phyloP scores from a whole-genome alignment of 2,113 vertebrate species.

The Macquaria australasica region DNA sequence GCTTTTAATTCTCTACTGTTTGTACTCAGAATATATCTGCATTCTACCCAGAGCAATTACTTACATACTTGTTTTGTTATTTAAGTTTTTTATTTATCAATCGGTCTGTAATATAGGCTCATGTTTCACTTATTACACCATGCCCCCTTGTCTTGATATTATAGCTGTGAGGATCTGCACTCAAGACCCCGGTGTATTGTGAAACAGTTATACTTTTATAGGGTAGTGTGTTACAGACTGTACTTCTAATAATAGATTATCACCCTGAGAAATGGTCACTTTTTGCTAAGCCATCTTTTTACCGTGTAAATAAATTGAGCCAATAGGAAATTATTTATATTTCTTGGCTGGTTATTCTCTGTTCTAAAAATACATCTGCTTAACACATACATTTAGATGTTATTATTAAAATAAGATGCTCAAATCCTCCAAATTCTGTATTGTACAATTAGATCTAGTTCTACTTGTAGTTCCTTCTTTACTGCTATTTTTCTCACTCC shows the following conservation, averaged over 20 bases:
- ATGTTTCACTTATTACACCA: not conserved
- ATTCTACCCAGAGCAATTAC: not conserved
- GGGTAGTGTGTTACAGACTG: not conserved
- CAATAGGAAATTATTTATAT: not conserved
- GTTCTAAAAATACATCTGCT: not conserved
- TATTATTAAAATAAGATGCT: not conserved
- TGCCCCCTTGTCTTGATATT: not conserved
- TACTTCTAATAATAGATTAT: slow-evolving; percentile 2
- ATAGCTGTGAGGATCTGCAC: not conserved
- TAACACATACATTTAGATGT: not conserved
- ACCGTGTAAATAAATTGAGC: not conserved
- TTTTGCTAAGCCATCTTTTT: not conserved
- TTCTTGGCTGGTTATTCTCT: not conserved
- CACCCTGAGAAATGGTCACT: not conserved
- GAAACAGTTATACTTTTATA: slow-evolving; percentile 2
- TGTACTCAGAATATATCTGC: not conserved
- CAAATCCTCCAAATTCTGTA: not conserved
- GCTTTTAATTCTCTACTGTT: not conserved
- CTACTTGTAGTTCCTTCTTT: not conserved
- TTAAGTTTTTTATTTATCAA: not conserved
- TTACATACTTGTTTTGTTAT: not conserved
- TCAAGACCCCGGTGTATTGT: not conserved
- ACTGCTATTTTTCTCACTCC: not conserved
- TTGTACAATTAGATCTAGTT: not conserved
- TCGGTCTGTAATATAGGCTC: not conserved